Evolutionary conservation across 2,113 vertebrate genomes (phyloP).

Genomic region (Hypanus sabinus): DNA sequence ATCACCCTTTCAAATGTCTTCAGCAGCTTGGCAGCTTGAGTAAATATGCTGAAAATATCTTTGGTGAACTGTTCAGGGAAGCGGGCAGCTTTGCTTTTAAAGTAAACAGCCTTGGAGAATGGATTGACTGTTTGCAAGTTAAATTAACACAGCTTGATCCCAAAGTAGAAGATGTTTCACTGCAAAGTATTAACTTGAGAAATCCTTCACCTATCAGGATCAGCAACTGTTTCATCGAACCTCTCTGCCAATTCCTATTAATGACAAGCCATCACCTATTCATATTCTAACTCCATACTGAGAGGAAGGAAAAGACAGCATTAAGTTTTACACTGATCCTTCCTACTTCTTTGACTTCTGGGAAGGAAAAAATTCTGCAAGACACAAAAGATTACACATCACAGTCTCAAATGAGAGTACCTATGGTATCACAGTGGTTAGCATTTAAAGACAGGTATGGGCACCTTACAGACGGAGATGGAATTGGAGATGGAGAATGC

Average conservation of each 20-base stretch:
- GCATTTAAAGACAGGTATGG: too few relatives aligned
- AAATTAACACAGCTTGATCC: slow-evolving; percentile 98
- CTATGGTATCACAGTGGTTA: too few relatives aligned
- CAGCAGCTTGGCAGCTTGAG: slow-evolving; percentile 41
- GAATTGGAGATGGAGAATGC: too few relatives aligned
- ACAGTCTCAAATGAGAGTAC: too few relatives aligned
- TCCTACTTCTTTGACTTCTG: too few relatives aligned
- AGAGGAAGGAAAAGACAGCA: too few relatives aligned
- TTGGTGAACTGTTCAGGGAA: slow-evolving; percentile 80
- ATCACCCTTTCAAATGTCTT: too few relatives aligned
- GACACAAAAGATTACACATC: too few relatives aligned
- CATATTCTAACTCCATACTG: slow-evolving; percentile 83
- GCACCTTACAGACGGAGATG: too few relatives aligned
- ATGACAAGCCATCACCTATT: slow-evolving; percentile 83
- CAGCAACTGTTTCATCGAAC: slow-evolving; percentile 89
- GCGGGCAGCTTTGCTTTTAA: slow-evolving; percentile 75
- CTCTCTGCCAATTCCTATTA: slow-evolving; percentile 80
- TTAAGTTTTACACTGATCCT: too few relatives aligned
- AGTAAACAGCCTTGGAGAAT: slow-evolving; percentile 77
- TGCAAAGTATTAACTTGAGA: slow-evolving; percentile 93
- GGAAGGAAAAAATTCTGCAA: too few relatives aligned
- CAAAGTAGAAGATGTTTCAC: slow-evolving; percentile 96
- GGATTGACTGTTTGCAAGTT: slow-evolving; percentile 90
- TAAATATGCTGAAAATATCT: slow-evolving; percentile 93
- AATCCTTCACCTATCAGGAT: slow-evolving; percentile 89